Evolutionary conservation across 2,797 vertebrate species (phyloP), one percentile per base, ranked within the genome.

Genomic region (Bovichtus diacanthus): DNA sequence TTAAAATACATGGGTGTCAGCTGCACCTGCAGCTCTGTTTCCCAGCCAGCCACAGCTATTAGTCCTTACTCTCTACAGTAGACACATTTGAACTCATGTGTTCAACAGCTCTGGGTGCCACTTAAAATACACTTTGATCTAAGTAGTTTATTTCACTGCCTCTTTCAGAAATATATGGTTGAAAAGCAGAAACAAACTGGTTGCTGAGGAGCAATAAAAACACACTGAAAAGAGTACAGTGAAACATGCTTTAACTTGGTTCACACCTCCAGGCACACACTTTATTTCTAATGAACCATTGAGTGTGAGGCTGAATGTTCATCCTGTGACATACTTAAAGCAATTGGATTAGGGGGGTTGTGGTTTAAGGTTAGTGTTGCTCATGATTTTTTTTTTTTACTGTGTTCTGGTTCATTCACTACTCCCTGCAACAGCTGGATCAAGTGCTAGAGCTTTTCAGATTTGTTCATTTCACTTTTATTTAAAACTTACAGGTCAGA

Each of bases 1-100:
- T 85, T 39, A 85, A 86, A 90, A 78, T 71, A 62, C 84, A 81
- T 65, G 39, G 60, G 76, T 84, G 90, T 86, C 89, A 90, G 83
- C 90, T 94, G 88, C 89, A 91, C 89, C 88, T 93, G 92, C 75
- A 87, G 78, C 65, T 64, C 61, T 70, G 54, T 89, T 89, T 89
- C 86, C 76, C 90, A 85, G 66, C 36, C 70, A 59, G 53, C 70
- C 21, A 60, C 53, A 36, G 41, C 64, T 68, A 25, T 54, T 31
- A 23, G 16, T 81, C 51, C 56, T 44, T 54, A 53, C 31, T 60
- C 12, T 56, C 6, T 46, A 13, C 25, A 59, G 10, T 62, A 4
- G 64, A 36, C 21, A 13, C 15, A 2, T 80, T 36, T 82, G 13
- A 58, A 56, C 46, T 64, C 58, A 4, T 72, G 5, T 53, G 23